These are phyloP conservation scores for Hippopotamyrus pictus DNA, from an alignment of 2,797 vertebrate genomes.

Conservation along the genomic window DNA sequence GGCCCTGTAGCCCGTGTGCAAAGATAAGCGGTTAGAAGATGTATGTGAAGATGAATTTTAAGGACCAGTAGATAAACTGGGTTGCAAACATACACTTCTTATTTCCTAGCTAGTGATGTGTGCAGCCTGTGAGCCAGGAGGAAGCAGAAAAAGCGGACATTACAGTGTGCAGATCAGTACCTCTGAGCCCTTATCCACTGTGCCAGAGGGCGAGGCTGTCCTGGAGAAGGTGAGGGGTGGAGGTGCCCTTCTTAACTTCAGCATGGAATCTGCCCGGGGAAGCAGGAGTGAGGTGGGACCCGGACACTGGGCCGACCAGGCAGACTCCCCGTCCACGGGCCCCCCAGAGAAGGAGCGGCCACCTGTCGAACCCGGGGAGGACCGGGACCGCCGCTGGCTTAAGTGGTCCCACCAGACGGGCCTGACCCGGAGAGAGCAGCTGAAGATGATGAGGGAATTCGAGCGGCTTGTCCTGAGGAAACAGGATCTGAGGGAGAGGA, in stretches of 20 bases:
- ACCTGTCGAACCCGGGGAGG: conserved; percentile 21
- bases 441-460: conserved; percentile 47
- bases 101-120: conserved; percentile 39
- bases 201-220: conserved; percentile 26
- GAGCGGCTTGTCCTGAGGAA: conserved; percentile 41
- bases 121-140: conserved; percentile 44
- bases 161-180: conserved; percentile 52
- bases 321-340: conserved; percentile 20
- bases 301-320: conserved; percentile 28
- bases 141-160: conserved; percentile 54
- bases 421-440: conserved; percentile 43
- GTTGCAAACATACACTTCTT: not conserved
- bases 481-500: conserved; percentile 38
- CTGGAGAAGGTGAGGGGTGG: conserved; percentile 43
- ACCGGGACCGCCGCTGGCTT: conserved; percentile 19
- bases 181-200: conserved; percentile 56
- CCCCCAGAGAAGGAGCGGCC: conserved; percentile 1
- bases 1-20: not conserved
- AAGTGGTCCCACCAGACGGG: conserved; percentile 36
- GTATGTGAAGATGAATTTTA: not conserved
- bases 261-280: conserved; percentile 21
- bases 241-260: conserved; percentile 40
- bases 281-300: conserved; percentile 27
- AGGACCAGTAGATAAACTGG: not conserved
- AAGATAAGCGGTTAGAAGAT: not conserved